A percentile compares a stretch with the other conserved stretches of the same genome.
phyloP scores from a whole-genome alignment of 2,113 vertebrate species.

The Alces alces region DNA sequence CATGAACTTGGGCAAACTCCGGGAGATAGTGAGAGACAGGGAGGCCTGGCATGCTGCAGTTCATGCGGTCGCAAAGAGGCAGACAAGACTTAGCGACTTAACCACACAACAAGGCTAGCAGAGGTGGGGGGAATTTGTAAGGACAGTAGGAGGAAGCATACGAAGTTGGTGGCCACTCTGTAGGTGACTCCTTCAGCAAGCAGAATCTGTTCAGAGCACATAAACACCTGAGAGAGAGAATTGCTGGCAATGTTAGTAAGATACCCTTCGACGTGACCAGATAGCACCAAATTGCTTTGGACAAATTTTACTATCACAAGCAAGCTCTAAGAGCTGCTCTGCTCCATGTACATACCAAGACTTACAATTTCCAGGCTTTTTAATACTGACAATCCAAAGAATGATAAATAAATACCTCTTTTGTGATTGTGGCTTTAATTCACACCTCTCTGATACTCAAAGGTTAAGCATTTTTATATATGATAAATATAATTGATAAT shows the following conservation, averaged over 20 bases:
- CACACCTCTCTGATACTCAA: background rate
- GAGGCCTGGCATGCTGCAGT: background rate
- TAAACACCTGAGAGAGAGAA: background rate
- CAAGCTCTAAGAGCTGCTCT: background rate
- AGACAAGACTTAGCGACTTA: background rate
- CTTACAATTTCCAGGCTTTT: background rate
- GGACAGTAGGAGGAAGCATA: background rate
- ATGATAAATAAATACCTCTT: background rate
- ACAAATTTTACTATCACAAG: background rate
- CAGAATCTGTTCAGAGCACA: background rate
- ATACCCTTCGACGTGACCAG: background rate
- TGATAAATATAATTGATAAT: background rate
- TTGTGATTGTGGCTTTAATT: background rate
- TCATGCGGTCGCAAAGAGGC: background rate
- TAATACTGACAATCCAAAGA: background rate
- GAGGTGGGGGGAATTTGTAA: background rate
- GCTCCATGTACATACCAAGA: background rate
- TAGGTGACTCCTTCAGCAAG: background rate
- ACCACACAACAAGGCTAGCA: background rate
- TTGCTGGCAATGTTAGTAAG: background rate
- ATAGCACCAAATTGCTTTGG: background rate
- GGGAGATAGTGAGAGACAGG: background rate
- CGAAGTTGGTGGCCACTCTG: background rate
- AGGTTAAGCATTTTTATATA: background rate
- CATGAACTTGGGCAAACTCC: background rate